Conservation (phyloP, 1,140 invertebrate species). For the Brachionus sp. region DNA sequence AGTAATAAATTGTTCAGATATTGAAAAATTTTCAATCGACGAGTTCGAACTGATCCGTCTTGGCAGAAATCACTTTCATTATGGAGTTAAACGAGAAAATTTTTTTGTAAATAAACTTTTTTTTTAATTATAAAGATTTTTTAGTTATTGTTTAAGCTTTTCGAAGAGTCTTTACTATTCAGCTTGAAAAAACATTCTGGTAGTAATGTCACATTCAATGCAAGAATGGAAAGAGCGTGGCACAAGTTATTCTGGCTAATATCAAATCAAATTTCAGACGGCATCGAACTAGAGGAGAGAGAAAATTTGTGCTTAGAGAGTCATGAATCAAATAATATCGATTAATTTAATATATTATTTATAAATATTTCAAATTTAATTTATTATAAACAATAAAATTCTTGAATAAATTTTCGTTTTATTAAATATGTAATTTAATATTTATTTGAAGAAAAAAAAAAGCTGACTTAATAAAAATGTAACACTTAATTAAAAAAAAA, state of each 20-base stretch:
- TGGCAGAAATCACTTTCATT: constrained; percentile 41
- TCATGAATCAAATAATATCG: background rate
- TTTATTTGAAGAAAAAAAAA: no score
- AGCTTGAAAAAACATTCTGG: background rate
- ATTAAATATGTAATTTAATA: no score
- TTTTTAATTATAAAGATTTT: background rate
- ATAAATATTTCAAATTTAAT: background rate
- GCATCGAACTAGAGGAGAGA: constrained; percentile 23
- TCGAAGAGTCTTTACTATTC: constrained; percentile 3
- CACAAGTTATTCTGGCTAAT: constrained; percentile 28
- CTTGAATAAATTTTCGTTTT: no score
- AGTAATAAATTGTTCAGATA: background rate
- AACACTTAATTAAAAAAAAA: no score
- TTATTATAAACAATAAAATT: no score
- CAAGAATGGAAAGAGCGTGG: constrained; percentile 5
- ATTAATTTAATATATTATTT: background rate
- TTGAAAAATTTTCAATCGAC: background rate
- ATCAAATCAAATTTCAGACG: background rate
- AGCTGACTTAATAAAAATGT: no score
- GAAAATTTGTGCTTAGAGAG: constrained; percentile 18
- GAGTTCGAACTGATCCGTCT: constrained; percentile 14
- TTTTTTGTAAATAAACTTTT: background rate
- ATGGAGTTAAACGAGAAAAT: constrained; percentile 20
- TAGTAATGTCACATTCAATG: background rate
- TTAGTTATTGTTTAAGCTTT: constrained; percentile 3